Percentiles rank a stretch among this genome's conserved stretches.
Conservation (phyloP, 2,113 vertebrate species). For the Dasyurus viverrinus region DNA sequence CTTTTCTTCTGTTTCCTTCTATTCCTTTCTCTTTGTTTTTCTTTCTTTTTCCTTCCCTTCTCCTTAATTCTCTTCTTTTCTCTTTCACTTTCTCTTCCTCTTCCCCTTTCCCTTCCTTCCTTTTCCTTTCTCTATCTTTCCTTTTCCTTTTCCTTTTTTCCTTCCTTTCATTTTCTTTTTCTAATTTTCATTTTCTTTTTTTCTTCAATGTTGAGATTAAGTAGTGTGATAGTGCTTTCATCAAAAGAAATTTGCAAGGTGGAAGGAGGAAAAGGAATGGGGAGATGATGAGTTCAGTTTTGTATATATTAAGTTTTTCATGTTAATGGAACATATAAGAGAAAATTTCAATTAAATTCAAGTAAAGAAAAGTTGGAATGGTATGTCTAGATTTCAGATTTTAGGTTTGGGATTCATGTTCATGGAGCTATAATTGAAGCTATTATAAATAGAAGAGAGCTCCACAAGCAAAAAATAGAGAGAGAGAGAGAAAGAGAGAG, state of each 20-base stretch:
- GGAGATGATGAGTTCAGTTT: neutral
- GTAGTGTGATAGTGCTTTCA: neutral
- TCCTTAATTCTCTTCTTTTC: rapidly evolving
- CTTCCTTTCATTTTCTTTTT: too few relatives aligned
- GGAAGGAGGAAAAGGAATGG: neutral
- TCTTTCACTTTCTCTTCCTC: neutral
- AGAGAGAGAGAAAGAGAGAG: too few relatives aligned
- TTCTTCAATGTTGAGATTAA: neutral
- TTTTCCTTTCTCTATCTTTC: too few relatives aligned
- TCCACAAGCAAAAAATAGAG: neutral
- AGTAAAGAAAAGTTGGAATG: neutral
- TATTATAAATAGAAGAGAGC: neutral
- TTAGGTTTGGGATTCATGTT: neutral
- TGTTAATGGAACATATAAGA: neutral
- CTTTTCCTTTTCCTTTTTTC: too few relatives aligned
- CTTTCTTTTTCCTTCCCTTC: neutral
- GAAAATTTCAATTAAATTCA: neutral
- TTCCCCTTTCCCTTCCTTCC: neutral
- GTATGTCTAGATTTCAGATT: neutral
- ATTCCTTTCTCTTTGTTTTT: too few relatives aligned
- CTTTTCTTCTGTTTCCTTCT: too few relatives aligned
- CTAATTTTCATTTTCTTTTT: too few relatives aligned
- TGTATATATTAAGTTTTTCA: neutral
- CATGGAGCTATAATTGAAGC: neutral
- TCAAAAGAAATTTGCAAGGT: neutral